Conservation (phyloP, 2,888 invertebrate species). For the Alloscopus bannaensis region DNA sequence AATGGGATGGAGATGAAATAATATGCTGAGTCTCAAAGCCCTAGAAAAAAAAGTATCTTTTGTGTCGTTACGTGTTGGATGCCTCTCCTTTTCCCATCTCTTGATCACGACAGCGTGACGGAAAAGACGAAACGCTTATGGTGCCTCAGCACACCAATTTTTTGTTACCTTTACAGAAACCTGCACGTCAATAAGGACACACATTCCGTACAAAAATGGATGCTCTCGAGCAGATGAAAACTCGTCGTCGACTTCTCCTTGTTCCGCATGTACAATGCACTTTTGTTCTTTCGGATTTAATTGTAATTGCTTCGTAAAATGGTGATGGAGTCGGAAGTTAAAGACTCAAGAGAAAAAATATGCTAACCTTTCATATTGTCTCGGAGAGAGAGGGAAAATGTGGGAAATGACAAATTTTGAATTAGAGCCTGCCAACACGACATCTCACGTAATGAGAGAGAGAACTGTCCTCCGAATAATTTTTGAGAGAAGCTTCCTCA, state of each 20-base stretch:
- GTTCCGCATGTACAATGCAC: not conserved
- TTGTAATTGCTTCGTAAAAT: constrained; percentile 32
- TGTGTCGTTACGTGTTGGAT: constrained; percentile 67
- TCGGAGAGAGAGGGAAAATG: too few species aligned
- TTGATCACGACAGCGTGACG: constrained; percentile 73
- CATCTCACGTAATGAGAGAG: too few species aligned
- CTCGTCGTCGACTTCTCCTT: not conserved
- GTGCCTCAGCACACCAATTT: constrained; percentile 47
- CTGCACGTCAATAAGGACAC: not conserved
- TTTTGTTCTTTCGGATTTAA: not conserved
- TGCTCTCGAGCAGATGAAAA: not conserved
- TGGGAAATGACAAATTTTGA: too few species aligned
- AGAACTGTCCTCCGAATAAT: too few species aligned
- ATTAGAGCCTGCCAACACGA: too few species aligned
- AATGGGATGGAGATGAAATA: constrained; percentile 43
- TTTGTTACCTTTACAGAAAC: constrained; percentile 28
- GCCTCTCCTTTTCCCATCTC: constrained; percentile 67
- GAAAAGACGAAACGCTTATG: constrained; percentile 66
- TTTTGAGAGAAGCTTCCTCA: too few species aligned
- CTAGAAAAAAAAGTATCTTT: constrained; percentile 64
- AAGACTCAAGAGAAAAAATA: too few species aligned
- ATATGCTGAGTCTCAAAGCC: constrained; percentile 61
- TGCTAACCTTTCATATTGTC: too few species aligned
- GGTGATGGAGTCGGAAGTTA: too few species aligned
- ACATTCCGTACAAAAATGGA: constrained; percentile 7